Evolutionary conservation across 2,888 invertebrate genomes (phyloP), one percentile per base, ranked within the genome.

Genomic region (Eilema depressum): DNA sequence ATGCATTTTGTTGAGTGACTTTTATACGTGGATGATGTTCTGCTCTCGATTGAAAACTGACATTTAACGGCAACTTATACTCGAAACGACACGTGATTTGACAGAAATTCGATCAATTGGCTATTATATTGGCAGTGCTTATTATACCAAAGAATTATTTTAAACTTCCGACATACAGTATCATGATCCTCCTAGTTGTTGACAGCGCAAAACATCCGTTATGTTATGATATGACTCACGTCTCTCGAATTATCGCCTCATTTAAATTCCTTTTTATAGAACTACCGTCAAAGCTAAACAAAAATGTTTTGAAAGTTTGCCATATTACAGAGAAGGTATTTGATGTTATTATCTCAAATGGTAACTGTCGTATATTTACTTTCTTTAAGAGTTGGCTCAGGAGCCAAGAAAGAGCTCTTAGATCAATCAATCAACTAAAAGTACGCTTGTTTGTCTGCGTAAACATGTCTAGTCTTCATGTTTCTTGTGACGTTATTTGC

Each of bases 221-320:
- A 53, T n/a, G n/a, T n/a, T n/a, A n/a, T n/a, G n/a, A n/a, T n/a
- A n/a, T 53, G 53, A 53, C 7, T n/a, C 53, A 53, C 7, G n/a
- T n/a, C 20, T 53, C 8, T 53, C 53, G 20, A 47, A 53, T 53
- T 20, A 5, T 53, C 53, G 20, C 53, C n/a, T 10, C 53, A 53
- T n/a, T 59, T 17, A 17, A 30, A 33, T 61, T 61, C 61, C 41
- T 75, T 59, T 70, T 28, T 72, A 70, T 82, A 80, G 82, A 74
- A 75, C 71, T 73, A 74, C 75, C 75, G 74, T 56, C 78, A 73
- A 70, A 75, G 73, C 67, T 73, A 8, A 25, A 26, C 37, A 73
- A 79, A 81, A 81, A 28, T 28, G 5, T 1, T 30, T 82, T 83
- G 82, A 83, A 79, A 63, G 66, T 28, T 37, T 83, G 83, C 83